Conservation (phyloP, 1,140 invertebrate species). For the Epicauta chinensis region DNA sequence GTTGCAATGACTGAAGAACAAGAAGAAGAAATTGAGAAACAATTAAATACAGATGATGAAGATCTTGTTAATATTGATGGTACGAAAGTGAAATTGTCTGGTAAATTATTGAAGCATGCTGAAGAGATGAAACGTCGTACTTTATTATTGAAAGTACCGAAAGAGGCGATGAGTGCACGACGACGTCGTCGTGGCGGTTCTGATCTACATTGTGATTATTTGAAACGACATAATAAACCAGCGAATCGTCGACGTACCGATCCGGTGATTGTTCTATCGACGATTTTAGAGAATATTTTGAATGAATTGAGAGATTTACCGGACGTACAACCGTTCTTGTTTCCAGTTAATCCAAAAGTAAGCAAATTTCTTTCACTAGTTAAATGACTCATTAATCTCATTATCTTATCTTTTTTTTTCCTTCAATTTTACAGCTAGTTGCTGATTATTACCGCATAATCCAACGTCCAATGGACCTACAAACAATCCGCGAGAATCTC, state of each 20-base stretch:
- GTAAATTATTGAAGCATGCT: slow-evolving; percentile 76
- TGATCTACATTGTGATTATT: slow-evolving; percentile 86
- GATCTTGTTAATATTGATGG: slow-evolving; percentile 90
- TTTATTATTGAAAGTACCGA: slow-evolving; percentile 77
- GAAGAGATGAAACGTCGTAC: slow-evolving; percentile 74
- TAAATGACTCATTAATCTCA: not conserved
- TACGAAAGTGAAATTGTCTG: slow-evolving; percentile 77
- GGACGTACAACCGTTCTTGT: slow-evolving; percentile 87
- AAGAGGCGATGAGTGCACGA: slow-evolving; percentile 64
- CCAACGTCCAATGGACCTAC: slow-evolving; percentile 92
- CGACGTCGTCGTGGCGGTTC: slow-evolving; percentile 60
- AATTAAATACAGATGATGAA: slow-evolving; percentile 70
- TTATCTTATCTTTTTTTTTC: too few relatives aligned
- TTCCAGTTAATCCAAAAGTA: slow-evolving; percentile 91
- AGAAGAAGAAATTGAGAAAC: slow-evolving; percentile 74
- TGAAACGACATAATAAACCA: slow-evolving; percentile 79
- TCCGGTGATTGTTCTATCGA: slow-evolving; percentile 91
- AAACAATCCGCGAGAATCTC: slow-evolving; percentile 91
- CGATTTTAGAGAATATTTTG: slow-evolving; percentile 86
- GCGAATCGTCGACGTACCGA: slow-evolving; percentile 93
- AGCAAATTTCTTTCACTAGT: slow-evolving; percentile 12
- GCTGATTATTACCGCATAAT: slow-evolving; percentile 93
- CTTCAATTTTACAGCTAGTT: slow-evolving; percentile 63
- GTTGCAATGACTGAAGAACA: slow-evolving; percentile 74
- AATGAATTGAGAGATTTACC: slow-evolving; percentile 91